A percentile compares a stretch with the other conserved stretches of the same genome.
phyloP scores from a whole-genome alignment of 2,888 invertebrate species.

The Andrena marginata region DNA sequence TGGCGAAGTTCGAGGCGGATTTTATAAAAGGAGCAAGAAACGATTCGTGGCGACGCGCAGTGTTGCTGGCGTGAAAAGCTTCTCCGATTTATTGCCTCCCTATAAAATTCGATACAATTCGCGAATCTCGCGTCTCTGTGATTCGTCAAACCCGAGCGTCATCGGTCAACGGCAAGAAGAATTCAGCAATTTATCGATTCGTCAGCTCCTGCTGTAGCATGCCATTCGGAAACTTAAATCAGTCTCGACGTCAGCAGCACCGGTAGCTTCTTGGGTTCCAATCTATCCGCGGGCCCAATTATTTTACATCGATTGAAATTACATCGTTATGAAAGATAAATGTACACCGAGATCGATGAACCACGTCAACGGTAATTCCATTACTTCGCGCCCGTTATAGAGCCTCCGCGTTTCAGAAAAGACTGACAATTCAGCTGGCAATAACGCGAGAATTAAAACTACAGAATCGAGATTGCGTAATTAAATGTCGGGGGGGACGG shows the following conservation, averaged over 20 bases:
- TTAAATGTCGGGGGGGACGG: neutral
- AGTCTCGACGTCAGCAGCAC: neutral
- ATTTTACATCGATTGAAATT: neutral
- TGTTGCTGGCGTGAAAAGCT: neutral
- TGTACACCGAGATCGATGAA: neutral
- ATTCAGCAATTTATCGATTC: neutral
- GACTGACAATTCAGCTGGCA: too few relatives aligned
- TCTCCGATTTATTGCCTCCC: slow-evolving; percentile 29
- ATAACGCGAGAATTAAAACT: neutral
- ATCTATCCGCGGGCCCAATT: neutral
- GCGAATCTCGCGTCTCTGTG: neutral
- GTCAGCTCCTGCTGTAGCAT: neutral
- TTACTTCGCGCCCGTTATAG: neutral
- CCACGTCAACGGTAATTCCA: neutral
- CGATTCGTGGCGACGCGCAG: neutral
- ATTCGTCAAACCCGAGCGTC: neutral
- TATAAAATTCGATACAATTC: slow-evolving; percentile 29
- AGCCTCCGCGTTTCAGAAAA: neutral
- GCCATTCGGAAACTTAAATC: neutral
- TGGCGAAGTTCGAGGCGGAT: neutral
- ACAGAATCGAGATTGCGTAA: neutral
- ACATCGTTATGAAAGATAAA: neutral
- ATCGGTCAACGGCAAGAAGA: neutral
- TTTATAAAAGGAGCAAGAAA: neutral
- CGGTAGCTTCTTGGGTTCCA: neutral